phyloP scores from a whole-genome alignment of 2,888 invertebrate species.

The Hypselothyrea guttata region DNA sequence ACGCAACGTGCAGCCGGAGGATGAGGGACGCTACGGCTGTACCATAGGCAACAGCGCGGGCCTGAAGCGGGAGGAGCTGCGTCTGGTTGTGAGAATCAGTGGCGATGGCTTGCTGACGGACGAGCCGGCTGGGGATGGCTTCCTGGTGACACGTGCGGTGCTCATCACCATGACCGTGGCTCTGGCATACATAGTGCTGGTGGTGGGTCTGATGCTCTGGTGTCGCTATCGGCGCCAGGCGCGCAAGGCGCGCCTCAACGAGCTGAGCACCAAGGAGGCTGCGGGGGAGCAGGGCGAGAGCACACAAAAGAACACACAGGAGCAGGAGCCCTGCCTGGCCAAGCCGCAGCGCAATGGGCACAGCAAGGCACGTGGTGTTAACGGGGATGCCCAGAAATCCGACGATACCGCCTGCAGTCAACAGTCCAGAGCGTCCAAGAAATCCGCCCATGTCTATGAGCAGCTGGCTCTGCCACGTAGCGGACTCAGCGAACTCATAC shows the following conservation, averaged over 20 bases:
- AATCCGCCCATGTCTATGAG: constrained; percentile 86
- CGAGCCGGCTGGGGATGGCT: constrained; percentile 85
- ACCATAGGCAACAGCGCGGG: constrained; percentile 98
- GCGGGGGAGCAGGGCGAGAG: constrained; percentile 80
- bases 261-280: constrained; percentile 84
- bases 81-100: constrained; percentile 88
- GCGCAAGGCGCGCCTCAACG: constrained; percentile 83
- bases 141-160: constrained; percentile 93
- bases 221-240: constrained; percentile 89
- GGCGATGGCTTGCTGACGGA: constrained; percentile 82
- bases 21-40: constrained; percentile 95
- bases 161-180: constrained; percentile 96
- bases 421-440: constrained; percentile 85
- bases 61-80: constrained; percentile 90
- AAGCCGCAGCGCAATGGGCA: constrained; percentile 79
- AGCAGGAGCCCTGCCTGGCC: constrained; percentile 81
- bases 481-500: constrained; percentile 87
- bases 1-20: constrained; percentile 88
- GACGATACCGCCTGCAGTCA: constrained; percentile 86
- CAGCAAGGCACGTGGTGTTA: constrained; percentile 81
- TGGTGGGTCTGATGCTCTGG: constrained; percentile 95
- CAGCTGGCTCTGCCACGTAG: constrained; percentile 89
- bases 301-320: constrained; percentile 62
- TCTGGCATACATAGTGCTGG: constrained; percentile 94
- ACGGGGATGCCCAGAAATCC: constrained; percentile 84